phyloP scores from a whole-genome alignment of 2,797 vertebrate genomes.

The Trachops cirrhosus region DNA sequence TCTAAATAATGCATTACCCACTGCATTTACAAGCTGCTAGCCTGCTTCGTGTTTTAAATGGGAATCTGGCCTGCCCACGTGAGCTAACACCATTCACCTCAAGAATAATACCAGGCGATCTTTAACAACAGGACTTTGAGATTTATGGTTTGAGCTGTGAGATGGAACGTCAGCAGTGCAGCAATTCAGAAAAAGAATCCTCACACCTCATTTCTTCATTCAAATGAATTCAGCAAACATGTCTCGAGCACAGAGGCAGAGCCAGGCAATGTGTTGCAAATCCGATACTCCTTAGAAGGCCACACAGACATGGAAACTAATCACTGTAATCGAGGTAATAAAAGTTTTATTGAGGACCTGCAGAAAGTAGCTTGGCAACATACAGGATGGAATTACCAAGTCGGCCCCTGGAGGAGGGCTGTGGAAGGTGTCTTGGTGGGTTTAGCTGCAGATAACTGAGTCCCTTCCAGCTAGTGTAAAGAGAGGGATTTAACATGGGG shows the following conservation, averaged over 20 bases:
- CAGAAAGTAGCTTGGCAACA: slow-evolving; percentile 53
- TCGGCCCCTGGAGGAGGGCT: background rate
- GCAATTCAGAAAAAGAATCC: slow-evolving; percentile 53
- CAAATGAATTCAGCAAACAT: slow-evolving; percentile 68
- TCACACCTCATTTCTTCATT: slow-evolving; percentile 75
- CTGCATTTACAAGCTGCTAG: slow-evolving; percentile 59
- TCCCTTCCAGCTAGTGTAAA: background rate
- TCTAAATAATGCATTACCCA: slow-evolving; percentile 66
- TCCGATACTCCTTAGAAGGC: slow-evolving; percentile 45
- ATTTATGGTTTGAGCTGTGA: slow-evolving; percentile 57
- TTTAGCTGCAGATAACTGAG: slow-evolving; percentile 11
- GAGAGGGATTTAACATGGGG: background rate
- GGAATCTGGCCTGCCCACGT: slow-evolving; percentile 41
- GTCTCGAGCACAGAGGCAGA: slow-evolving; percentile 35
- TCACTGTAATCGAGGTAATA: slow-evolving; percentile 60
- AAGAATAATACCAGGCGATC: slow-evolving; percentile 41
- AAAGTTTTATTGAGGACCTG: slow-evolving; percentile 69
- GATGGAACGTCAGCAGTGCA: slow-evolving; percentile 22
- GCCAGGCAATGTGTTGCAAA: slow-evolving; percentile 53
- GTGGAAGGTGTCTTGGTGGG: background rate
- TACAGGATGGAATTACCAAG: slow-evolving; percentile 35
- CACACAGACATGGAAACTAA: slow-evolving; percentile 68
- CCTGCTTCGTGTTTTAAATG: slow-evolving; percentile 58
- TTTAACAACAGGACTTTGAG: slow-evolving; percentile 37
- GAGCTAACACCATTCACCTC: slow-evolving; percentile 64